A percentile compares a stretch with the other conserved stretches of the same genome.
phyloP scores from a whole-genome alignment of 1,140 invertebrate species.

The Mya arenaria region DNA sequence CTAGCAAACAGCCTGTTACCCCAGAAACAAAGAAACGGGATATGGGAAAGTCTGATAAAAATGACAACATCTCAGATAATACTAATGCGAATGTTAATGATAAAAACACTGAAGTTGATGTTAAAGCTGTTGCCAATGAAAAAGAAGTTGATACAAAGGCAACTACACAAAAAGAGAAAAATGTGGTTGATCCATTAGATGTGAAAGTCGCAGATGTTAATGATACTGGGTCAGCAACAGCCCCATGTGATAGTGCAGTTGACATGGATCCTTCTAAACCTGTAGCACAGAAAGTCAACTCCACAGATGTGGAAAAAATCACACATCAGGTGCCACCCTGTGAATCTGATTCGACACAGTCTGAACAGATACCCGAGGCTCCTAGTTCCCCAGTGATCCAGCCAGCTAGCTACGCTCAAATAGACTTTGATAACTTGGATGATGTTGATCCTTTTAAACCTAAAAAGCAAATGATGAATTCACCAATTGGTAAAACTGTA shows the following conservation, averaged over 20 bases:
- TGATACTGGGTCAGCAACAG: background rate
- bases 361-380: too few relatives aligned
- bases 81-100: background rate
- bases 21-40: slow-evolving; percentile 10
- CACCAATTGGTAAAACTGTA: background rate
- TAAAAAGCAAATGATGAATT: slow-evolving; percentile 33
- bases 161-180: background rate
- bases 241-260: background rate
- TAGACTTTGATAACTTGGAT: background rate
- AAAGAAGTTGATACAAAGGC: background rate
- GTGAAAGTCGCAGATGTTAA: background rate
- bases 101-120: background rate
- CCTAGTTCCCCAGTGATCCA: background rate
- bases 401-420: background rate
- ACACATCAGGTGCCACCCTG: too few relatives aligned
- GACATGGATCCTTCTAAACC: slow-evolving; percentile 2
- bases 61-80: background rate
- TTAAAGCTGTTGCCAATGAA: too few relatives aligned
- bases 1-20: background rate
- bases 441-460: slow-evolving; percentile 47
- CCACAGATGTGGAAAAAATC: background rate
- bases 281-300: slow-evolving; percentile 1
- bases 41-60: slow-evolving; percentile 23
- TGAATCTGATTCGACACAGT: too few relatives aligned
- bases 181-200: too few relatives aligned